Evolutionary conservation across 2,797 vertebrate genomes (phyloP).

Genomic region (Australoheros facetus): DNA sequence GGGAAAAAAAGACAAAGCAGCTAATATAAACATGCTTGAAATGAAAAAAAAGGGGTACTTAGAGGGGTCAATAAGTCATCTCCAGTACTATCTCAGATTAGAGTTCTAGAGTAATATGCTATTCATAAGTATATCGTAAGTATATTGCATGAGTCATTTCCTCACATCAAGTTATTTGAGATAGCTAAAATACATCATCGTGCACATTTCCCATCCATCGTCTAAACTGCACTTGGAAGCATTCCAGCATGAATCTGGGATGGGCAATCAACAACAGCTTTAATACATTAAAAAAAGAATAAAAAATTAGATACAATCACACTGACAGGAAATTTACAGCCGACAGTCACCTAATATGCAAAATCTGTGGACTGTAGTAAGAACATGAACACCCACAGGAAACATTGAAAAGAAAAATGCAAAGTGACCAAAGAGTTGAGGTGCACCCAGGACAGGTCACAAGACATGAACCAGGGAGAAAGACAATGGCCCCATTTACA

Average conservation of each 20-base stretch:
- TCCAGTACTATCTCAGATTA: not conserved
- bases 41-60: fast-evolving
- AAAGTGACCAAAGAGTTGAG: not conserved
- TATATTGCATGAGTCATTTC: not conserved
- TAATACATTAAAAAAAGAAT: not conserved
- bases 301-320: not conserved
- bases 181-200: not conserved
- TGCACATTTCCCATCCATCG: not conserved
- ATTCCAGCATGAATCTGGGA: not conserved
- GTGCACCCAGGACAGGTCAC: not conserved
- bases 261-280: not conserved
- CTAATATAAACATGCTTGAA: not conserved
- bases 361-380: not conserved
- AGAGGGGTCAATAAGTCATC: not conserved
- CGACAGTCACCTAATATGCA: not conserved
- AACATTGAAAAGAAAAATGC: not conserved
- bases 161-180: not conserved
- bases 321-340: not conserved
- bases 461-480: not conserved
- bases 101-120: not conserved
- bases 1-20: not conserved
- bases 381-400: not conserved
- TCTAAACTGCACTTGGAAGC: not conserved
- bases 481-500: not conserved
- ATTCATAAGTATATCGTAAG: not conserved